A percentile compares a stretch with the other conserved stretches of the same genome.
Evolutionary conservation across 2,888 invertebrate genomes (phyloP).

Genomic region (Sinohyriopsis cumingii): DNA sequence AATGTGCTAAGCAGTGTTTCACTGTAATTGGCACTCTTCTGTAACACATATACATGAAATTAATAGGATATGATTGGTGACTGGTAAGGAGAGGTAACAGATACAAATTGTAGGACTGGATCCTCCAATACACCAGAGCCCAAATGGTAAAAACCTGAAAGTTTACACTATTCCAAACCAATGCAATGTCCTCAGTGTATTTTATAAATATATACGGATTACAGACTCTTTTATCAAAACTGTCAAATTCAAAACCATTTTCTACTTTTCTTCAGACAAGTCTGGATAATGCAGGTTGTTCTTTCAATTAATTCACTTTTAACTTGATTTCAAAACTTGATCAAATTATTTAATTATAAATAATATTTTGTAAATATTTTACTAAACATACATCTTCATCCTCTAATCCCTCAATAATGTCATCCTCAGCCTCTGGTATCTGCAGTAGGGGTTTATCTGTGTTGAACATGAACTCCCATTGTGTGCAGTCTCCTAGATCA

Average conservation of each 20-base stretch:
- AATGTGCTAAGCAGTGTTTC: too few species aligned
- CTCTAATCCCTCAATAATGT: slow-evolving; percentile 63
- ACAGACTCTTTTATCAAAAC: slow-evolving; percentile 2
- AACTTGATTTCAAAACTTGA: too few species aligned
- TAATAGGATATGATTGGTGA: too few species aligned
- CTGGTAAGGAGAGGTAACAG: too few species aligned
- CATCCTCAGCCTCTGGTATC: slow-evolving; percentile 66
- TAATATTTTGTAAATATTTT: too few species aligned
- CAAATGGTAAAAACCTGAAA: slow-evolving; percentile 2
- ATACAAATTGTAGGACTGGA: too few species aligned
- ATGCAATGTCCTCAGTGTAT: neutral
- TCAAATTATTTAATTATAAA: too few species aligned
- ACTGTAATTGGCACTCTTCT: too few species aligned
- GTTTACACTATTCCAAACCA: slow-evolving; percentile 1
- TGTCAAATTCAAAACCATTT: neutral
- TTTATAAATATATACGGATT: neutral
- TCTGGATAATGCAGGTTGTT: too few species aligned
- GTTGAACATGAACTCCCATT: slow-evolving; percentile 72
- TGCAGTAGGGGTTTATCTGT: slow-evolving; percentile 68
- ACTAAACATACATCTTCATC: slow-evolving; percentile 63
- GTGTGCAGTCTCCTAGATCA: slow-evolving; percentile 70
- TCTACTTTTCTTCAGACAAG: too few species aligned
- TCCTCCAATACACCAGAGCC: neutral
- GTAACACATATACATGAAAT: too few species aligned
- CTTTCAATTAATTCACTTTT: too few species aligned